Percentiles rank a stretch among this genome's conserved stretches.
phyloP scores from a whole-genome alignment of 2,888 invertebrate species.

The Scaptodrosophila latifasciaeformis region DNA sequence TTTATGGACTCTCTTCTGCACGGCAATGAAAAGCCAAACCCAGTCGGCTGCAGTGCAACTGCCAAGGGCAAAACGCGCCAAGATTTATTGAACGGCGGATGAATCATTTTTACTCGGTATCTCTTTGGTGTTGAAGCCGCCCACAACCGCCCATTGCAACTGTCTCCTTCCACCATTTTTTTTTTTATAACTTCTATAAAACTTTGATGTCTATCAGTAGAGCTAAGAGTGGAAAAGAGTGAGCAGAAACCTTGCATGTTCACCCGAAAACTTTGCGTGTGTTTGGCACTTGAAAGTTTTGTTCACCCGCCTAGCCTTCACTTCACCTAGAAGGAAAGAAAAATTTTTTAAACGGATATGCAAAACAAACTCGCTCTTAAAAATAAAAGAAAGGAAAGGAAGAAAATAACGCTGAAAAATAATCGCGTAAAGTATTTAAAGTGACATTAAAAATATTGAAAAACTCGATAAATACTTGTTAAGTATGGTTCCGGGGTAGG shows the following conservation, averaged over 20 bases:
- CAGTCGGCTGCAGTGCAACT: conserved; percentile 30
- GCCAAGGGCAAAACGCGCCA: conserved; percentile 38
- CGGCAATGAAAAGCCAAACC: conserved; percentile 20
- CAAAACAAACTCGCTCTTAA: conserved; percentile 17
- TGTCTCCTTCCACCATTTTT: conserved; percentile 24
- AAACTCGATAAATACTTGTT: conserved; percentile 70
- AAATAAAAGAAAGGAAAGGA: conserved; percentile 51
- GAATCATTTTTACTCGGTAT: conserved; percentile 44
- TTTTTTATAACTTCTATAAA: conserved; percentile 68
- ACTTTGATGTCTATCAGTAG: conserved; percentile 59
- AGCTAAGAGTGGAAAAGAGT: conserved; percentile 29
- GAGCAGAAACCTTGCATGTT: conserved; percentile 8
- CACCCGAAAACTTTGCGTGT: conserved; percentile 53
- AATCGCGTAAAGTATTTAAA: conserved; percentile 69
- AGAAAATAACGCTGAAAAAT: conserved; percentile 57
- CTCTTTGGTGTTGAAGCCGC: conserved; percentile 40
- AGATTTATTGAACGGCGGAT: conserved; percentile 64
- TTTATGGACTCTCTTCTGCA: conserved; percentile 46
- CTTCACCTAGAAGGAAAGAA: conserved; percentile 9
- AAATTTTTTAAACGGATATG: conserved; percentile 23
- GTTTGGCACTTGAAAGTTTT: conserved; percentile 66
- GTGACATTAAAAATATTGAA: conserved; percentile 70
- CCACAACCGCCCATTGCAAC: neutral
- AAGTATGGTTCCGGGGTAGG: conserved; percentile 39
- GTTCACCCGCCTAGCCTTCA: conserved; percentile 13